These are phyloP conservation scores for Neosalanx taihuensis DNA, from an alignment of 2,797 vertebrate genomes.

Conservation along the genomic window DNA sequence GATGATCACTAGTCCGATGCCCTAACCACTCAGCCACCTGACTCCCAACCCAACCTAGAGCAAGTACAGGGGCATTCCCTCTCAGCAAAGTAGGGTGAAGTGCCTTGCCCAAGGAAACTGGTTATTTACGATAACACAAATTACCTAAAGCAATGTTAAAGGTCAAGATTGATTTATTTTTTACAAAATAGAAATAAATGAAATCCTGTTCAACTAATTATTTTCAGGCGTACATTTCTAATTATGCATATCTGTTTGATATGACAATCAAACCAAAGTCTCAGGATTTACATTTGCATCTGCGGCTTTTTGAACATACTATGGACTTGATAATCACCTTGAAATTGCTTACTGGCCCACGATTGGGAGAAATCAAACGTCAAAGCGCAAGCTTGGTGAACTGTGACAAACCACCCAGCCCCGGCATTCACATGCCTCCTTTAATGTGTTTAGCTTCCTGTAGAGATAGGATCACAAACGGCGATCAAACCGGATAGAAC, in stretches of 20 bases:
- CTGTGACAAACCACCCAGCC: constrained; percentile 37
- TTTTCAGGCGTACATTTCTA: no score
- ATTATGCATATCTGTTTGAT: neutral
- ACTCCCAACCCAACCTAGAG: no score
- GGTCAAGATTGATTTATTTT: no score
- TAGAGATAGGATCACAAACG: constrained; percentile 53
- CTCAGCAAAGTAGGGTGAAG: no score
- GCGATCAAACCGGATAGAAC: constrained; percentile 42
- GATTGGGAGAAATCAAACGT: constrained; percentile 23
- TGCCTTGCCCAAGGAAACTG: no score
- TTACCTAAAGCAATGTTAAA: no score
- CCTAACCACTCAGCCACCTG: no score
- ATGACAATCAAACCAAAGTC: neutral
- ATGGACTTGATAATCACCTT: constrained; percentile 19
- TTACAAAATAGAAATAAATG: no score
- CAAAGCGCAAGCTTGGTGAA: constrained; percentile 24
- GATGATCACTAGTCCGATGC: no score
- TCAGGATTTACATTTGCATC: constrained; percentile 16
- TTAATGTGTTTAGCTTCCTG: constrained; percentile 36
- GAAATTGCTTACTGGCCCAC: constrained; percentile 23
- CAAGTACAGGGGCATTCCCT: no score
- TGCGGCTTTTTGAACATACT: constrained; percentile 11
- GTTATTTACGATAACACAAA: no score
- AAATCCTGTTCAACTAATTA: no score
- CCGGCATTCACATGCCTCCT: constrained; percentile 23